These are phyloP conservation scores for Nibea albiflora DNA, from an alignment of 2,113 vertebrate species.

Conservation along the genomic window DNA sequence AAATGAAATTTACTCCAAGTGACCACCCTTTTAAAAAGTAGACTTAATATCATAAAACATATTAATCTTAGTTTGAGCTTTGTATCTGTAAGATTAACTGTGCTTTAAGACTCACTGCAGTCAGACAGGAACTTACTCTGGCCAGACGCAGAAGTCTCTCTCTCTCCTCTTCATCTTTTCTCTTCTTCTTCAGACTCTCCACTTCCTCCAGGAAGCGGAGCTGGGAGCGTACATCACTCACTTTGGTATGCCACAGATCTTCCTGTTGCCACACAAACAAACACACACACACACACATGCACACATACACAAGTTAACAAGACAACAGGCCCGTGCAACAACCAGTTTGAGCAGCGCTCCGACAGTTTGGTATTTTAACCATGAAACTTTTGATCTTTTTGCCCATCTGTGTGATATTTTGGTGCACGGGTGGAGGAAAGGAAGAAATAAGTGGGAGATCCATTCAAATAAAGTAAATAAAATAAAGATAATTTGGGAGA, in stretches of 20 bases:
- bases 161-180: conserved; percentile 89
- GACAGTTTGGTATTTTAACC: background rate
- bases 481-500: background rate
- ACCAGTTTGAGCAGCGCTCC: background rate
- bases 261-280: conserved; percentile 78
- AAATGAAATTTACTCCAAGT: background rate
- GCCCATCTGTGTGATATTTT: background rate
- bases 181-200: conserved; percentile 89
- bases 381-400: too few species aligned
- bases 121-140: conserved; percentile 81
- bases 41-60: background rate
- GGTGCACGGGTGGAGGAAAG: background rate
- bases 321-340: background rate
- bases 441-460: background rate
- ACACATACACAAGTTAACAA: background rate
- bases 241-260: conserved; percentile 82
- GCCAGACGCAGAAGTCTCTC: conserved; percentile 88
- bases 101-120: background rate
- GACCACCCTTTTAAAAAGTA: too few species aligned
- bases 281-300: too few species aligned
- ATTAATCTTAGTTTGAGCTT: background rate
- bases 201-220: conserved; percentile 94
- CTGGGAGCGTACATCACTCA: conserved; percentile 90
- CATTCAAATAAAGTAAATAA: too few species aligned
- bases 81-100: background rate